Evolutionary conservation across 2,113 vertebrate species (phyloP), one percentile per base, ranked within the genome.

Genomic region (Podarcis raffonei): DNA sequence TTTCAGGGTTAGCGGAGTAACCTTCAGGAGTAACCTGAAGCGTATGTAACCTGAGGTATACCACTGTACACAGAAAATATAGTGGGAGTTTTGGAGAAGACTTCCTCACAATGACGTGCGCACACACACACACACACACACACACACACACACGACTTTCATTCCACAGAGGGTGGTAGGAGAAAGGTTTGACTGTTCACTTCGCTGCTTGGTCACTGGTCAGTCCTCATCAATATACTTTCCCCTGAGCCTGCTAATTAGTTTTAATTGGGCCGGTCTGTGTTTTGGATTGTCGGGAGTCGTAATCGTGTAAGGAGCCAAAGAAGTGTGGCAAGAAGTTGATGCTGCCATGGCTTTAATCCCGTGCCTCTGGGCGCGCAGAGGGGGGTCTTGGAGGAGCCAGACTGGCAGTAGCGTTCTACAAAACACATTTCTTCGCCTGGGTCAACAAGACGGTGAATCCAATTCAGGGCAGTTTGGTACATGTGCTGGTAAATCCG

Each of bases 321-420:
- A 57, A 39, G 42, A 69, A 32, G 27, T 80, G 82, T 37, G 8
- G 9, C 4, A 1, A 5, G 69, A n/a, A 57, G 69, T 16, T 22
- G 42, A 15, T 42, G 9, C 65, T 39, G 27, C 39, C 22, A 0
- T 18, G 0, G 62, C 6, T 69, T 89, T 89, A 84, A 30, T 53
- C 0, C 0, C 8, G 8, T n/a, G 59, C 62, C 87, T 48, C 35
- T 59, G 37, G 16, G 1, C 22, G 8, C 62, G 23, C 9, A n/a
- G 74, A 71, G 13, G 65, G 48, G 25, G 37, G 27, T 69, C 68
- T 27, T 32, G 16, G 35, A 69, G 23, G n/a, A 59, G 12, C 22
- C 6, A 23, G 80, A 23, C 59, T 65, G 80, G 22, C 1, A 81
- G 18, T 18, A 81, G n/a, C 57, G 23, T 35, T 57, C 20, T 65